Evolutionary conservation across 1,140 invertebrate species (phyloP).

Genomic region (Pachypsylla venusta): DNA sequence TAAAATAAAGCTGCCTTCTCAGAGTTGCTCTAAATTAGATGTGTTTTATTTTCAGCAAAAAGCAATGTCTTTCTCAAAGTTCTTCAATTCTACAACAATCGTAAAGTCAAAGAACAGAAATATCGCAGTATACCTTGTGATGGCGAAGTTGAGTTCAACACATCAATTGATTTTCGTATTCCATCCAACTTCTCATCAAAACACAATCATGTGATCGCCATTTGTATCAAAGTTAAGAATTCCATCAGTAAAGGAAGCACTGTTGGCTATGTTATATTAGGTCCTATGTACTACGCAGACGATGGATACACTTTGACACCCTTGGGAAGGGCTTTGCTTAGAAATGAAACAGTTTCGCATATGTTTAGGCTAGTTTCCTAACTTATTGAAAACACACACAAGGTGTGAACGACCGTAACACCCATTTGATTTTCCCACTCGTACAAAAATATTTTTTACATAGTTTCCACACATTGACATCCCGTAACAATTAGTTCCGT

Average conservation of each 20-base stretch:
- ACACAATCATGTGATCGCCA: constrained; percentile 1
- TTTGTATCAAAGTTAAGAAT: not conserved
- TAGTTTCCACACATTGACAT: too few relatives aligned
- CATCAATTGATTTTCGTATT: not conserved
- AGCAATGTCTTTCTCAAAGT: constrained; percentile 19
- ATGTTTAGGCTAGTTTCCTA: constrained; percentile 15
- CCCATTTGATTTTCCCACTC: too few relatives aligned
- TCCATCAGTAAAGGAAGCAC: not conserved
- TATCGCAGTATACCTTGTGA: constrained; percentile 14
- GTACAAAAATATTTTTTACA: too few relatives aligned
- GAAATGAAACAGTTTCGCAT: constrained; percentile 19
- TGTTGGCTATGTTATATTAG: constrained; percentile 17
- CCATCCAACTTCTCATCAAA: constrained; percentile 7
- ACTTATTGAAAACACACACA: too few relatives aligned
- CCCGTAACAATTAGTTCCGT: too few relatives aligned
- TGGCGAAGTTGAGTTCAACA: not conserved
- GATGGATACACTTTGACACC: constrained; percentile 20
- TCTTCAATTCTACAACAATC: constrained; percentile 15
- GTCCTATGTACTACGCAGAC: constrained; percentile 21
- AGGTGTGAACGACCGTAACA: too few relatives aligned
- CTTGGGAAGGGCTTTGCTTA: constrained; percentile 19
- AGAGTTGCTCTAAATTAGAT: too few relatives aligned
- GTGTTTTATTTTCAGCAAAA: constrained; percentile 18
- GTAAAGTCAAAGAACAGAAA: constrained; percentile 18
- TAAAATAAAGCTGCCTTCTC: too few relatives aligned